phyloP scores from a whole-genome alignment of 2,797 vertebrate species.

The Adrianichthys oophorus region DNA sequence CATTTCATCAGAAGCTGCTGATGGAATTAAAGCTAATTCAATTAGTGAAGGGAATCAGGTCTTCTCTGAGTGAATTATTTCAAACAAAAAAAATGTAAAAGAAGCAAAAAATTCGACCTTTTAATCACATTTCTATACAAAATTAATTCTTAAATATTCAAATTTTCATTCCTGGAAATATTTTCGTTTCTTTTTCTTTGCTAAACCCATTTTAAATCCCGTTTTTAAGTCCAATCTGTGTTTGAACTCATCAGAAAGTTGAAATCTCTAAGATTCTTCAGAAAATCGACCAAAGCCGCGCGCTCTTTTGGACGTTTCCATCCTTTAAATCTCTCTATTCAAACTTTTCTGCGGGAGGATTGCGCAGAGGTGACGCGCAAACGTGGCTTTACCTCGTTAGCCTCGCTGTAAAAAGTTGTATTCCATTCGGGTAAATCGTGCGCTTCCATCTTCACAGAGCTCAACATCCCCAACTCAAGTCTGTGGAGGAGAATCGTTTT shows the following conservation, averaged over 20 bases:
- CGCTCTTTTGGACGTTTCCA: not conserved
- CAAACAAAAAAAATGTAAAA: not conserved
- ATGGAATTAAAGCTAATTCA: constrained; percentile 64
- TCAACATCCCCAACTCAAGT: constrained; percentile 81
- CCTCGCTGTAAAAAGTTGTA: constrained; percentile 80
- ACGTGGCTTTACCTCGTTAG: constrained; percentile 76
- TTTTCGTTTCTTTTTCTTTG: not conserved
- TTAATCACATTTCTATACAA: not conserved
- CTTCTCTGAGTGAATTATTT: constrained; percentile 4
- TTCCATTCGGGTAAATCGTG: constrained; percentile 86
- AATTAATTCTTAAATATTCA: not conserved
- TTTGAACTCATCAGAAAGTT: not conserved
- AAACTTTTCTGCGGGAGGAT: too few species aligned
- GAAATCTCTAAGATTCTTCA: too few species aligned
- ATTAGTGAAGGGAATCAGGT: constrained; percentile 33
- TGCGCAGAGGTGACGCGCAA: not conserved
- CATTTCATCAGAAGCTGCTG: constrained; percentile 64
- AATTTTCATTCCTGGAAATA: not conserved
- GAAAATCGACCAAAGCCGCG: too few species aligned
- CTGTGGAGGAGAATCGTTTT: constrained; percentile 39
- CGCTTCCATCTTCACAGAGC: constrained; percentile 87
- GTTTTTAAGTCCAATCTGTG: not conserved
- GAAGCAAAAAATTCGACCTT: not conserved
- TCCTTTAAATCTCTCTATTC: not conserved
- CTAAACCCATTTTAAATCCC: too few species aligned